Percentiles rank a stretch among this genome's conserved stretches.
These are phyloP conservation scores for Eupeodes luniger DNA, from an alignment of 2,888 invertebrate species.

Conservation along the genomic window DNA sequence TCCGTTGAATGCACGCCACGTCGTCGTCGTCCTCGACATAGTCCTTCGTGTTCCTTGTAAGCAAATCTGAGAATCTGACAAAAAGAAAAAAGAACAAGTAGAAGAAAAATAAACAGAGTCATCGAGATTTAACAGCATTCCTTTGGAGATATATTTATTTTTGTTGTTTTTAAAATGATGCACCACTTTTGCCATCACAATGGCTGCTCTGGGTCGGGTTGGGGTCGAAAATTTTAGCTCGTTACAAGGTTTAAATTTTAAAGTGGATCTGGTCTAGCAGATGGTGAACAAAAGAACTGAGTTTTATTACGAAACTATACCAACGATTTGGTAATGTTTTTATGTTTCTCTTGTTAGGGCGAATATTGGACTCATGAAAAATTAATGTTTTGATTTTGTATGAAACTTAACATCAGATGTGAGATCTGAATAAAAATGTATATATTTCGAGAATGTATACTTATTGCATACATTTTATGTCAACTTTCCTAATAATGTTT, in stretches of 20 bases:
- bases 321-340: not conserved
- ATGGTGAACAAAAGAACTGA: not conserved
- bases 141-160: slow-evolving; percentile 29
- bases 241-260: not conserved
- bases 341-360: too few species aligned
- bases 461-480: too few species aligned
- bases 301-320: not conserved
- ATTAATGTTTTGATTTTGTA: too few species aligned
- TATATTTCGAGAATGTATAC: too few species aligned
- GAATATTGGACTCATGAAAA: too few species aligned
- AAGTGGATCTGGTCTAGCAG: not conserved
- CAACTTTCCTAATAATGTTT: too few species aligned
- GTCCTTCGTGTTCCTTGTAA: not conserved
- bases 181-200: not conserved
- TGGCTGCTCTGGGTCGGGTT: not conserved
- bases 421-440: too few species aligned
- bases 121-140: slow-evolving; percentile 40
- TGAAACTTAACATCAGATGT: too few species aligned
- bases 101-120: slow-evolving; percentile 19
- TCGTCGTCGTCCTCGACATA: too few species aligned
- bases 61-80: not conserved
- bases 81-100: not conserved
- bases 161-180: slow-evolving; percentile 26
- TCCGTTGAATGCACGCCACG: not conserved
- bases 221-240: not conserved